Percentiles rank a stretch among this genome's conserved stretches.
Evolutionary conservation across 1,140 invertebrate genomes (phyloP).

Genomic region (Himalopsyche phryganea): DNA sequence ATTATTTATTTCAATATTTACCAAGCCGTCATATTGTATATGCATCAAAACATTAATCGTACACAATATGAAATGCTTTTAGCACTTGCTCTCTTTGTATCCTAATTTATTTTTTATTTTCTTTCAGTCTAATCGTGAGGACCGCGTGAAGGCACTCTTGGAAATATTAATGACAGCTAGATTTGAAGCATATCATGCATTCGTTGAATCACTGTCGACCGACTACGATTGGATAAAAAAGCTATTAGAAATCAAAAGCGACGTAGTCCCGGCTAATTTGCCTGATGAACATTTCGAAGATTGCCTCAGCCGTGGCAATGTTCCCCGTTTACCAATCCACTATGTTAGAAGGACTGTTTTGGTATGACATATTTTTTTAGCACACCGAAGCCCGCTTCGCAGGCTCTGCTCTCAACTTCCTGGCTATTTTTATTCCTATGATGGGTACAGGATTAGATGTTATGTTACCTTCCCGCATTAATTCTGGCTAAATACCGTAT

Average conservation of each 20-base stretch:
- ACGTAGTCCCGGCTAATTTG: constrained; percentile 35
- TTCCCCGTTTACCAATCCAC: constrained; percentile 51
- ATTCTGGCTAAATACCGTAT: too few relatives aligned
- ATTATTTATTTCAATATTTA: too few relatives aligned
- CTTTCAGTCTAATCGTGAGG: constrained; percentile 39
- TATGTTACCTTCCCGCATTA: too few relatives aligned
- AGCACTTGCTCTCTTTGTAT: too few relatives aligned
- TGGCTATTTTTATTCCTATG: too few relatives aligned
- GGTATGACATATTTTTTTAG: constrained; percentile 38
- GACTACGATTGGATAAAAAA: constrained; percentile 53
- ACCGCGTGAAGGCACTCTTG: constrained; percentile 41
- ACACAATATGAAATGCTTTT: too few relatives aligned
- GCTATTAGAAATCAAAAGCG: constrained; percentile 34
- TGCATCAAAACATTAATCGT: too few relatives aligned
- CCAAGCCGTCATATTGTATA: too few relatives aligned
- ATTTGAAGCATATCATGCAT: constrained; percentile 40
- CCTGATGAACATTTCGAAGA: constrained; percentile 47
- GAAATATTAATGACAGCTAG: constrained; percentile 40
- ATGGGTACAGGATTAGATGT: too few relatives aligned
- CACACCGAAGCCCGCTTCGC: too few relatives aligned
- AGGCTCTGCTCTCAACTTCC: too few relatives aligned
- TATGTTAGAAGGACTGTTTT: constrained; percentile 46
- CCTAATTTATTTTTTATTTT: too few relatives aligned
- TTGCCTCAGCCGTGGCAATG: constrained; percentile 49
- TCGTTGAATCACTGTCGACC: constrained; percentile 48